phyloP scores from a whole-genome alignment of 2,888 invertebrate species.

The Athrips mouffetella region DNA sequence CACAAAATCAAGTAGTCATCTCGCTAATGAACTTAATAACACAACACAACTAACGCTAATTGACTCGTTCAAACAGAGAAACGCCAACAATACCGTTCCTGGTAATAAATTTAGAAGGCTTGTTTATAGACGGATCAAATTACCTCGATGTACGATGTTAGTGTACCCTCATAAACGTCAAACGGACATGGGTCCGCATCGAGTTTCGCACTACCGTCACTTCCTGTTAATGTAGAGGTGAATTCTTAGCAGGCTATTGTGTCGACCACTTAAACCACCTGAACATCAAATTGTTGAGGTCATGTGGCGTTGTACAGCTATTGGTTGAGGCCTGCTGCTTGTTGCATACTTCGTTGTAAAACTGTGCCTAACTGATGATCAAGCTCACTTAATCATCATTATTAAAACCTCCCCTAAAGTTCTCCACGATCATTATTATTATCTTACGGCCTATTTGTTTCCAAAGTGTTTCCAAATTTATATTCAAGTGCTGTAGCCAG shows the following conservation, averaged over 20 bases:
- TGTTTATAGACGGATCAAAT: constrained; percentile 61
- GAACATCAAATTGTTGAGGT: background rate
- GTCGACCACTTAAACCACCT: background rate
- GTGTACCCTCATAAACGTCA: constrained; percentile 73
- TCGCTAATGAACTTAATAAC: no score
- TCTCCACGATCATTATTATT: no score
- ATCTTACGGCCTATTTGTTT: no score
- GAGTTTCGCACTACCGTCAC: constrained; percentile 52
- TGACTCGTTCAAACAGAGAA: background rate
- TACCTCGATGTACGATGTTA: constrained; percentile 45
- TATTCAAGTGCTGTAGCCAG: no score
- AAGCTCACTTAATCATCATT: no score
- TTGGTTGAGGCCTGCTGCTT: no score
- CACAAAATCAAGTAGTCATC: no score
- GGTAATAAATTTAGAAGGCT: constrained; percentile 47
- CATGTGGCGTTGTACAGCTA: background rate
- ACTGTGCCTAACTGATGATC: no score
- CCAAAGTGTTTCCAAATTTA: no score
- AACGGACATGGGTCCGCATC: constrained; percentile 59
- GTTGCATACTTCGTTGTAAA: no score
- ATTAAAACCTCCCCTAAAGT: no score
- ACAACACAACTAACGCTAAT: background rate
- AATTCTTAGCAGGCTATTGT: background rate
- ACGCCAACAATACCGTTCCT: constrained; percentile 3
- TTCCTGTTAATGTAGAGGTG: constrained; percentile 39